Conservation (phyloP, 2,888 invertebrate species). For the Eubasilissa splendida region DNA sequence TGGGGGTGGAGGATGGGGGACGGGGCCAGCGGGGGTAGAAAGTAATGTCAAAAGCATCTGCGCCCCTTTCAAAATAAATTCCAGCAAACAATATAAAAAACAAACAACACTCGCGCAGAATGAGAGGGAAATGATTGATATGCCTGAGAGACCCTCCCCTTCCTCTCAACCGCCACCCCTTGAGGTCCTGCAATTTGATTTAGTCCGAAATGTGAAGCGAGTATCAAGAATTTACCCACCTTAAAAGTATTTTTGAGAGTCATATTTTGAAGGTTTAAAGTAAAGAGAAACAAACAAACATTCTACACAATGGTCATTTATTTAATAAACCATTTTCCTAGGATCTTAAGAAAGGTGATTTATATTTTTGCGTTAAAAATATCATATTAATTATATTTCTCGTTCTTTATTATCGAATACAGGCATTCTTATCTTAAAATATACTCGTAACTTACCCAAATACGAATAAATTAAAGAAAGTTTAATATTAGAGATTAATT, state of each 20-base stretch:
- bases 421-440: too few relatives aligned
- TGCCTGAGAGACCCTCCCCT: constrained; percentile 40
- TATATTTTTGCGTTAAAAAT: too few relatives aligned
- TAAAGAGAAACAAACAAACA: too few relatives aligned
- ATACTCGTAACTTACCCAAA: too few relatives aligned
- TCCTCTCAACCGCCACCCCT: constrained; percentile 28
- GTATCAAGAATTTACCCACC: background rate
- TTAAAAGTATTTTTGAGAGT: background rate
- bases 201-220: constrained; percentile 39
- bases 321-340: too few relatives aligned
- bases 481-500: too few relatives aligned
- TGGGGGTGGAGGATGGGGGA: constrained; percentile 26
- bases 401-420: too few relatives aligned
- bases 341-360: too few relatives aligned
- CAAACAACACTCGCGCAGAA: constrained; percentile 47
- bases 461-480: too few relatives aligned
- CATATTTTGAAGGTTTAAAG: background rate
- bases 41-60: constrained; percentile 54
- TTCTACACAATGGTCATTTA: too few relatives aligned
- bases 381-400: too few relatives aligned
- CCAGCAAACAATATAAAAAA: constrained; percentile 52
- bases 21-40: constrained; percentile 4
- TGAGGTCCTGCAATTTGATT: constrained; percentile 51
- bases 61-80: constrained; percentile 54
- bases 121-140: constrained; percentile 57